Evolutionary conservation across 2,113 vertebrate species (phyloP).

Genomic region (Prolemur simus): DNA sequence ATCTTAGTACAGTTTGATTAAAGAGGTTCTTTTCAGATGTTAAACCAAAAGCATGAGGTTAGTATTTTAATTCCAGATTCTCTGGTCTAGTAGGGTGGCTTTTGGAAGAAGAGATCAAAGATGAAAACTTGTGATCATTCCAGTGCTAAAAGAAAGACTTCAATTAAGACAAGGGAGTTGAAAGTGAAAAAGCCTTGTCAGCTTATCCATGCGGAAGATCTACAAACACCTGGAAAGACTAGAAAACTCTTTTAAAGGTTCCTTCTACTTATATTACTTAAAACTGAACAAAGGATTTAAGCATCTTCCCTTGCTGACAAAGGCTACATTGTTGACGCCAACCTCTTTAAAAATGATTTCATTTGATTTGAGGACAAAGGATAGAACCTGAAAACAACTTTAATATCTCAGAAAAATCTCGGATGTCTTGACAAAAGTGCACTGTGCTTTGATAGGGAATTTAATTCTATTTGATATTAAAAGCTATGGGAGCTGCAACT

Average conservation of each 20-base stretch:
- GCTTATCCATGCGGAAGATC: background rate
- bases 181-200: background rate
- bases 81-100: background rate
- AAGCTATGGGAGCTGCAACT: background rate
- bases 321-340: background rate
- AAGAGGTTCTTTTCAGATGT: background rate
- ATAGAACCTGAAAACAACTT: background rate
- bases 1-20: background rate
- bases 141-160: background rate
- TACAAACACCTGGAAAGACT: background rate
- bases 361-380: conserved; percentile 20
- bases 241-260: conserved; percentile 40
- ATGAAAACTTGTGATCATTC: background rate
- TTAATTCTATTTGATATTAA: background rate
- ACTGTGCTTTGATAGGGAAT: background rate
- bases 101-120: background rate
- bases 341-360: conserved; percentile 30
- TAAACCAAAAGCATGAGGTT: background rate
- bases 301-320: background rate
- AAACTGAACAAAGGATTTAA: conserved; percentile 22
- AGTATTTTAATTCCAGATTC: background rate
- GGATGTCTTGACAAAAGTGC: background rate
- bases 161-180: background rate
- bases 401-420: conserved; percentile 10
- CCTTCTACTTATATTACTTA: conserved; percentile 34